Percentiles rank a stretch among this genome's conserved stretches.
phyloP scores from a whole-genome alignment of 2,797 vertebrate genomes.

The Crenichthys baileyi region DNA sequence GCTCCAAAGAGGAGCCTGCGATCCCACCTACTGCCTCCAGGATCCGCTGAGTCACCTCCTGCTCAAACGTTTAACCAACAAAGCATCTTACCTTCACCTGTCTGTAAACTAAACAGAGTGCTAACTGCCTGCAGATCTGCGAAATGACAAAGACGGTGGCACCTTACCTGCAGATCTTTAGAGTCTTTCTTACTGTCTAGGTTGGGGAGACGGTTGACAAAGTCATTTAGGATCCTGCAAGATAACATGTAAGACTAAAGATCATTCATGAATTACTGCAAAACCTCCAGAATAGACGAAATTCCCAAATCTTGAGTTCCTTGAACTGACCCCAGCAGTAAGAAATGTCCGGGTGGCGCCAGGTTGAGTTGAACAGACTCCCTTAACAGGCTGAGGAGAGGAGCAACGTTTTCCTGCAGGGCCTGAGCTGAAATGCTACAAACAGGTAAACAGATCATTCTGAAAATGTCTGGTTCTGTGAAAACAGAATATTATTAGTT shows the following conservation, averaged over 20 bases:
- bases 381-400: slow-evolving; percentile 87
- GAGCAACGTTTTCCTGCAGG: slow-evolving; percentile 89
- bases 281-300: background rate
- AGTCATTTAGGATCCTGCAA: slow-evolving; percentile 92
- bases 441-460: slow-evolving; percentile 11
- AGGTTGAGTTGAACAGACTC: slow-evolving; percentile 94
- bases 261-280: background rate
- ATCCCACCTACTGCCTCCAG: slow-evolving; percentile 92
- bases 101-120: background rate
- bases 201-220: slow-evolving; percentile 90
- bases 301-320: background rate
- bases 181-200: slow-evolving; percentile 95
- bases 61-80: background rate
- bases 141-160: too few species aligned
- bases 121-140: background rate
- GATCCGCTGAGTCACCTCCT: slow-evolving; percentile 97
- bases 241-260: background rate
- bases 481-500: background rate
- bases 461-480: background rate
- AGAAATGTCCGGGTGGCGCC: slow-evolving; percentile 91
- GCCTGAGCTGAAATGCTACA: slow-evolving; percentile 84
- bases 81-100: background rate
- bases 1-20: slow-evolving; percentile 95
- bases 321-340: slow-evolving; percentile 90
- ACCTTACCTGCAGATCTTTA: slow-evolving; percentile 91